Percentiles rank a stretch among this genome's conserved stretches.
Evolutionary conservation across 2,797 vertebrate genomes (phyloP).

Genomic region (Rhabdophis nuchalis): DNA sequence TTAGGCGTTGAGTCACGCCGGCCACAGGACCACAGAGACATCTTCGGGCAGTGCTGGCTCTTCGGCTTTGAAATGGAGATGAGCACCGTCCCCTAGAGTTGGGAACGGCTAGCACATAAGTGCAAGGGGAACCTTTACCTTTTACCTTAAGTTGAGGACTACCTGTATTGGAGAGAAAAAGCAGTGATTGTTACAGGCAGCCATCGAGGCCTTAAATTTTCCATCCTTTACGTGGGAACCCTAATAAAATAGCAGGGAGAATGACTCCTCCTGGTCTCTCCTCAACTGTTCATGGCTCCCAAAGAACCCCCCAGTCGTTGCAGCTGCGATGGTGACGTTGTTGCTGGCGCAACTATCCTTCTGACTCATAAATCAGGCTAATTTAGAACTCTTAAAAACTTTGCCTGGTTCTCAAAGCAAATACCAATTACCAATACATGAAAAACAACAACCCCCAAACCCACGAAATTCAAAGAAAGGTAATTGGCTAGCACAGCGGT

Average conservation of each 20-base stretch:
- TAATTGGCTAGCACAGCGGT: not conserved
- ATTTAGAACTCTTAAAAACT: not conserved
- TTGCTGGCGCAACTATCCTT: not conserved
- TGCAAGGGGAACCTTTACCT: too few relatives aligned
- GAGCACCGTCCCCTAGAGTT: too few relatives aligned
- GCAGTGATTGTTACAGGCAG: not conserved
- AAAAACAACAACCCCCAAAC: not conserved
- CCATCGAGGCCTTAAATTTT: not conserved
- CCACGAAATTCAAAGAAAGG: not conserved
- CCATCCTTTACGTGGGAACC: not conserved
- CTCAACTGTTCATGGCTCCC: not conserved
- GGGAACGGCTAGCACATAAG: too few relatives aligned
- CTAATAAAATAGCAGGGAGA: not conserved
- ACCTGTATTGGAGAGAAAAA: not conserved
- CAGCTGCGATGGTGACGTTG: not conserved
- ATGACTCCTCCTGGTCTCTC: not conserved
- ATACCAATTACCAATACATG: not conserved
- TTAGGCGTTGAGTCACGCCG: too few relatives aligned
- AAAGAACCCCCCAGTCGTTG: not conserved
- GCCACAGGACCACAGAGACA: too few relatives aligned
- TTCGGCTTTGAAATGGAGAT: too few relatives aligned
- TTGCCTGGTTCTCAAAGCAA: not conserved
- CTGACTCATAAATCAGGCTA: not conserved
- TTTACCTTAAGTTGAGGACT: too few relatives aligned
- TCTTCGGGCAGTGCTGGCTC: too few relatives aligned